Evolutionary conservation across 1,140 invertebrate genomes (phyloP).

Genomic region (Bombus haemorrhoidalis): DNA sequence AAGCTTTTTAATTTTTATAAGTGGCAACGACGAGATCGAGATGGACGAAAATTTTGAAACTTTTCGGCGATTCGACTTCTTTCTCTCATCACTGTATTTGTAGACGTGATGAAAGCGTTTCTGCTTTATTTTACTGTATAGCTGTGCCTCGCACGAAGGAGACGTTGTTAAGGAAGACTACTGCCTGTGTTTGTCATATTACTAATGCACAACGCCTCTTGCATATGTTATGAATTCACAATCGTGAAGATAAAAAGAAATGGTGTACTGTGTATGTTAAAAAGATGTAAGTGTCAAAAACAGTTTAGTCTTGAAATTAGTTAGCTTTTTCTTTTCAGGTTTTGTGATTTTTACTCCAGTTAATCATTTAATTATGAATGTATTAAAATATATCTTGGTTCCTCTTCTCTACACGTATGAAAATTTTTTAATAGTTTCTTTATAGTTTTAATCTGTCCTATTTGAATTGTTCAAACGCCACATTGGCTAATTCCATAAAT

Average conservation of each 20-base stretch:
- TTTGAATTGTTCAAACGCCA: neutral
- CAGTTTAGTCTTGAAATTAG: neutral
- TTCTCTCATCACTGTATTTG: neutral
- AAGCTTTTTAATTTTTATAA: constrained; percentile 41
- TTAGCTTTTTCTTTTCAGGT: neutral
- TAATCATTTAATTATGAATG: too few species aligned
- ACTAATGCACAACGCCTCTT: neutral
- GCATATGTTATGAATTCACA: neutral
- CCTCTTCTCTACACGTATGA: too few species aligned
- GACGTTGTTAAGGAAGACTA: neutral
- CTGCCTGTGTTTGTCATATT: neutral
- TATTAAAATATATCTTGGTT: too few species aligned
- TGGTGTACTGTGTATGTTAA: neutral
- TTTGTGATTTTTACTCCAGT: too few species aligned
- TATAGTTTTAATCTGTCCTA: neutral
- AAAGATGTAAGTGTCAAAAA: neutral
- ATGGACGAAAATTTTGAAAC: constrained; percentile 35
- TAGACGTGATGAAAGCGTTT: constrained; percentile 21
- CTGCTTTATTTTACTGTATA: too few species aligned
- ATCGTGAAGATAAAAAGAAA: neutral
- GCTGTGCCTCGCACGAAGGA: too few species aligned
- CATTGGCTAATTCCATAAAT: neutral
- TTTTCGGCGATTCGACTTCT: constrained; percentile 7
- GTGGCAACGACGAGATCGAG: constrained; percentile 4
- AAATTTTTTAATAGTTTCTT: too few species aligned